Percentiles rank a stretch among this genome's conserved stretches.
Conservation (phyloP, 2,113 vertebrate genomes). For the Crotalus horridus region DNA sequence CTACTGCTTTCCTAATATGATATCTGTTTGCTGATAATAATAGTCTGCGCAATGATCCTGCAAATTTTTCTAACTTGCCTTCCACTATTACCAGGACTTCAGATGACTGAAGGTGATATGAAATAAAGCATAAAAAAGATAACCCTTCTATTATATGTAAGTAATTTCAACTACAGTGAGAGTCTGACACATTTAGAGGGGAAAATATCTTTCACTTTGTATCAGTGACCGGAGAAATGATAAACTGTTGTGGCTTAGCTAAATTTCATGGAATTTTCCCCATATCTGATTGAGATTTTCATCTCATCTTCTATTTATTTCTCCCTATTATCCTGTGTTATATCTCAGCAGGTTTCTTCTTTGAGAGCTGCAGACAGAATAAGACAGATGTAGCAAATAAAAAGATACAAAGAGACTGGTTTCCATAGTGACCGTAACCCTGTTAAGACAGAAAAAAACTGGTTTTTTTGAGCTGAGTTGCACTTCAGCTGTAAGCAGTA, state of each 20-base stretch:
- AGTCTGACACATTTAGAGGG: neutral
- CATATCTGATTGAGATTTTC: neutral
- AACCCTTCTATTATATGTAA: neutral
- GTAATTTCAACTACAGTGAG: neutral
- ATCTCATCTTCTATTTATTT: neutral
- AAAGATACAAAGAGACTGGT: constrained; percentile 44
- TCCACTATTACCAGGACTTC: neutral
- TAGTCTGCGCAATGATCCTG: too few relatives aligned
- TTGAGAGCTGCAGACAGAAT: constrained; percentile 37
- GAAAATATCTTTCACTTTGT: accelerated
- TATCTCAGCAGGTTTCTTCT: constrained; percentile 33
- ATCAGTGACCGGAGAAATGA: neutral
- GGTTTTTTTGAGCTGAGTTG: constrained; percentile 18
- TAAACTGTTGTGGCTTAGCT: neutral
- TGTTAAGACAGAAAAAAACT: constrained; percentile 11
- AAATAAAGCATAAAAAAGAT: neutral
- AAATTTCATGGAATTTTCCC: constrained; percentile 5
- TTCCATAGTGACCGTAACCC: constrained; percentile 59
- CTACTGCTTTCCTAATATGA: neutral
- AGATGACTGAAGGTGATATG: neutral
- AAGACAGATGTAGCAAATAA: constrained; percentile 50
- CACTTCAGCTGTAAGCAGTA: constrained; percentile 9
- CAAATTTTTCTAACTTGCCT: constrained; percentile 5
- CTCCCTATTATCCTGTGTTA: constrained; percentile 9
- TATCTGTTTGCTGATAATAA: neutral